Conservation (phyloP, 1,140 invertebrate genomes). For the Archegozetes longisetosus region DNA sequence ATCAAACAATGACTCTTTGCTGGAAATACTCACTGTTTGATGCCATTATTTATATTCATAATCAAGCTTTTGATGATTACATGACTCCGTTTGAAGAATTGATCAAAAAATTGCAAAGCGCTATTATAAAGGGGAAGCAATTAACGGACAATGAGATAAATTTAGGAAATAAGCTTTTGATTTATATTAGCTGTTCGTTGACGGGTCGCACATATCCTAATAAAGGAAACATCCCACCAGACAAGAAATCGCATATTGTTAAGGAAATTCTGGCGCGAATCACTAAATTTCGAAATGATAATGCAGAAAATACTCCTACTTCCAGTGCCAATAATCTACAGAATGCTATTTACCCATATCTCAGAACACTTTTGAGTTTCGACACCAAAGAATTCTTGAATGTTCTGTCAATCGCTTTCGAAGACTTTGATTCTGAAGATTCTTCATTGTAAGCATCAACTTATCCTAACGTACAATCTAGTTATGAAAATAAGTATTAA, state of each 20-base stretch:
- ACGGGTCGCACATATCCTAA: conserved; percentile 73
- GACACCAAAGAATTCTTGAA: conserved; percentile 79
- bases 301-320: too few relatives aligned
- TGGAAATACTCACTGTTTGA: conserved; percentile 60
- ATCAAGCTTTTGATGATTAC: conserved; percentile 64
- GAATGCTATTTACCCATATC: too few relatives aligned
- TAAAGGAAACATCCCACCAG: not conserved
- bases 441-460: conserved; percentile 44
- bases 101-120: conserved; percentile 25
- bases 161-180: conserved; percentile 73
- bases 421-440: conserved; percentile 57
- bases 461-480: too few relatives aligned
- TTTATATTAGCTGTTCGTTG: conserved; percentile 77
- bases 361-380: conserved; percentile 58
- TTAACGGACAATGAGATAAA: conserved; percentile 21
- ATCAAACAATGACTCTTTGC: conserved; percentile 67
- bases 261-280: not conserved
- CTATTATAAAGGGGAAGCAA: conserved; percentile 17
- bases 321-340: too few relatives aligned
- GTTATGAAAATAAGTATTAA: conserved; percentile 13
- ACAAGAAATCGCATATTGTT: not conserved
- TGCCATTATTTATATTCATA: conserved; percentile 74
- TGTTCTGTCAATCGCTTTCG: conserved; percentile 69
- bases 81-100: conserved; percentile 51
- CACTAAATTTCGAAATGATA: conserved; percentile 22